Percentiles rank a stretch among this genome's conserved stretches.
Conservation (phyloP, 2,888 invertebrate genomes). For the Encarsia formosa region DNA sequence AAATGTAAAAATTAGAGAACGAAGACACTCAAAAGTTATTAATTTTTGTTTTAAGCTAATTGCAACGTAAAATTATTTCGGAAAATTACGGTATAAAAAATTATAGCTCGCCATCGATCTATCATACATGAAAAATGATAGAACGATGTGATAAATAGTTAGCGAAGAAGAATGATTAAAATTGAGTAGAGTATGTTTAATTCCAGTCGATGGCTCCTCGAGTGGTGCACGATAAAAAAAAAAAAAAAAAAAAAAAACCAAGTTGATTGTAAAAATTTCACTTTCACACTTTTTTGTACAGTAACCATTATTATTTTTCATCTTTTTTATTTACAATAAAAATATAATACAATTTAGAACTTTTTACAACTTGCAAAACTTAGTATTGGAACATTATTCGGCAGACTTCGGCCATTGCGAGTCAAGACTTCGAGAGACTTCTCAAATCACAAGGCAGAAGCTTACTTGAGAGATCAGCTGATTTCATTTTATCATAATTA, state of each 20-base stretch:
- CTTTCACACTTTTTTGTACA: conserved; percentile 19
- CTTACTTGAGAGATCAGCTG: conserved; percentile 7
- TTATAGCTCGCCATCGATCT: conserved; percentile 6
- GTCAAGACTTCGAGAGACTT: too few species aligned
- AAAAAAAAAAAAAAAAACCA: too few species aligned
- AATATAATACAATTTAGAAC: too few species aligned
- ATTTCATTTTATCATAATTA: conserved; percentile 4
- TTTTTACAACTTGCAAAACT: too few species aligned
- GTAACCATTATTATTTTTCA: neutral
- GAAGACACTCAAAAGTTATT: conserved; percentile 14
- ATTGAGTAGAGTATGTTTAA: conserved; percentile 4
- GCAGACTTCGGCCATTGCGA: too few species aligned
- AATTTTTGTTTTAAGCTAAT: neutral
- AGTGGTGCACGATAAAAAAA: neutral
- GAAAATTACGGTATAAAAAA: conserved; percentile 5
- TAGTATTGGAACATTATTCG: too few species aligned
- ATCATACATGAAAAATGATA: conserved; percentile 17
- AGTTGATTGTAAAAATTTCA: conserved; percentile 14
- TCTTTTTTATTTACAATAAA: neutral
- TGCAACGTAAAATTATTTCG: conserved; percentile 8
- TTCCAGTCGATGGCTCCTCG: conserved; percentile 18
- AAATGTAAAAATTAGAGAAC: neutral
- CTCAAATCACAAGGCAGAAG: neutral
- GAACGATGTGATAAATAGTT: conserved; percentile 6
- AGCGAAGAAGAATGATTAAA: neutral